Evolutionary conservation across 2,888 invertebrate genomes (phyloP).

Genomic region (Platycnemis pennipes): DNA sequence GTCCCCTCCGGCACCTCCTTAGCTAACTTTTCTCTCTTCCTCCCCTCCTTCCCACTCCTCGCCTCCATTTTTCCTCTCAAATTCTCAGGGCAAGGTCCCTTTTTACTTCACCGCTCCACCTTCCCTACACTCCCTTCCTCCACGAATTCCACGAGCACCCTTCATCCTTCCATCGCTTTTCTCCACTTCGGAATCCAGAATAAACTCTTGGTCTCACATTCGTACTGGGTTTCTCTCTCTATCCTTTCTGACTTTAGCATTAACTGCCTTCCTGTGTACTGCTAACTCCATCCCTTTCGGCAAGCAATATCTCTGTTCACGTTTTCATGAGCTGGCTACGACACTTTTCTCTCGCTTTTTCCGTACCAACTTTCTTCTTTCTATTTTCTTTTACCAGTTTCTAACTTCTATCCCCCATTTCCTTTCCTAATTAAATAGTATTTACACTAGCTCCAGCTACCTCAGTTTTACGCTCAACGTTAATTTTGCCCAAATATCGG

Average conservation of each 20-base stretch:
- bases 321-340: too few relatives aligned
- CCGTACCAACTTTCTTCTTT: too few relatives aligned
- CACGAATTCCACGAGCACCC: not conserved
- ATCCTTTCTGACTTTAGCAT: not conserved
- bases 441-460: too few relatives aligned
- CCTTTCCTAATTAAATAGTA: too few relatives aligned
- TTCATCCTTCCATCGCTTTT: not conserved
- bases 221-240: not conserved
- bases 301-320: not conserved
- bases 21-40: conserved; percentile 33
- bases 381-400: too few relatives aligned
- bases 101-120: not conserved
- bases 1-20: conserved; percentile 45
- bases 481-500: too few relatives aligned
- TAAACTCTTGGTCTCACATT: not conserved
- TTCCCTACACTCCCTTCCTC: not conserved
- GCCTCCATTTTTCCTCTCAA: not conserved
- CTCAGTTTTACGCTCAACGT: too few relatives aligned
- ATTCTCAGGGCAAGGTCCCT: not conserved
- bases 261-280: not conserved
- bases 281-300: too few relatives aligned
- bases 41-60: not conserved
- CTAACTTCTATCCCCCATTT: too few relatives aligned
- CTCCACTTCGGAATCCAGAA: not conserved
- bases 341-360: too few relatives aligned